Evolutionary conservation across 2,797 vertebrate species (phyloP).

Genomic region (Garrulus glandarius): DNA sequence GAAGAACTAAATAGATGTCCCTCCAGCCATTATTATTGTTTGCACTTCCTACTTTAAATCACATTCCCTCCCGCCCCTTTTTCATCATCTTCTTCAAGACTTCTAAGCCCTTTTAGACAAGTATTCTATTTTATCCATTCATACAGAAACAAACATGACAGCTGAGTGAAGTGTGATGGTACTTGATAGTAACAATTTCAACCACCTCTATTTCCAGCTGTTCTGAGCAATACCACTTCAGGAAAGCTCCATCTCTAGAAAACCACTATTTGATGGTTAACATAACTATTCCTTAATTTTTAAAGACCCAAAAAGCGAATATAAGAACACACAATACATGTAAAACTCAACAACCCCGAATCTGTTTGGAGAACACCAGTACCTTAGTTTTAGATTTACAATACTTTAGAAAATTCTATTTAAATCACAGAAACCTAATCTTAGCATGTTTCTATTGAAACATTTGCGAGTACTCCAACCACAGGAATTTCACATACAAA

Average conservation of each 20-base stretch:
- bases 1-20: not conserved
- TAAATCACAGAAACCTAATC: not conserved
- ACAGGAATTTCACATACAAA: not conserved
- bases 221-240: not conserved
- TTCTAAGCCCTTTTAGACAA: not conserved
- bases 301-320: not conserved
- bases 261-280: not conserved
- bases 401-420: not conserved
- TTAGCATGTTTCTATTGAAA: not conserved
- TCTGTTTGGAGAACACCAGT: not conserved
- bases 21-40: not conserved
- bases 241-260: not conserved
- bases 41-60: not conserved
- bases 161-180: not conserved
- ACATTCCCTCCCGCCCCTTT: not conserved
- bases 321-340: not conserved
- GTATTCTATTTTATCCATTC: not conserved
- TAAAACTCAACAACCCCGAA: not conserved
- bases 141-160: not conserved
- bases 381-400: not conserved
- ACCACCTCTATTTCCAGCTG: not conserved
- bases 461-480: not conserved
- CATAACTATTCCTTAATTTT: not conserved
- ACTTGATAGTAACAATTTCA: not conserved
- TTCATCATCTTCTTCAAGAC: not conserved